Conservation (phyloP, 2,113 vertebrate species). For the Thermophis baileyi region DNA sequence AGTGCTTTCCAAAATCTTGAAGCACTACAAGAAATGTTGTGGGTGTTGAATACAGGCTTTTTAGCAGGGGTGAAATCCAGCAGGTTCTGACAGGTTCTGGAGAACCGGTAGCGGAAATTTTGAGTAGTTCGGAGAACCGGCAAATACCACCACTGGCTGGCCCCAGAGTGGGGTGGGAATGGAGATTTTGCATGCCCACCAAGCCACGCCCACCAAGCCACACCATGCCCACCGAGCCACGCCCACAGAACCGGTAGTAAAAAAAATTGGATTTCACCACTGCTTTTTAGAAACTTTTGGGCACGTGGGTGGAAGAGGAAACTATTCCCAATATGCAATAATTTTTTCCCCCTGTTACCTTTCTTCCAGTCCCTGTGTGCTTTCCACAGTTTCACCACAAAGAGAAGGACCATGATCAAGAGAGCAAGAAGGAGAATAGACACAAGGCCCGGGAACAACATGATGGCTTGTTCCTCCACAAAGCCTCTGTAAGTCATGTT, state of each 20-base stretch:
- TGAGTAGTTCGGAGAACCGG: no score
- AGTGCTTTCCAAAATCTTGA: neutral
- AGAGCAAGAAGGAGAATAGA: constrained; percentile 76
- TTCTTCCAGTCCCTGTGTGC: constrained; percentile 83
- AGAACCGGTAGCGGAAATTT: no score
- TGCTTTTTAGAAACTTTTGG: neutral
- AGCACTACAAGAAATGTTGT: neutral
- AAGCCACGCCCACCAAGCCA: no score
- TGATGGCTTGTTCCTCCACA: constrained; percentile 34
- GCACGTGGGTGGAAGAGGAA: neutral
- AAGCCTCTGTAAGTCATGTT: neutral
- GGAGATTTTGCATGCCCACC: no score
- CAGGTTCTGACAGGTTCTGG: no score
- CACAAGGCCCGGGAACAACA: constrained; percentile 78
- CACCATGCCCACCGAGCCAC: no score
- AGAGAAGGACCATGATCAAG: constrained; percentile 81
- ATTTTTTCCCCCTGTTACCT: constrained; percentile 66
- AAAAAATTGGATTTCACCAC: no score
- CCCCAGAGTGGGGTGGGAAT: no score
- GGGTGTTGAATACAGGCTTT: neutral
- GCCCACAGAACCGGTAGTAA: no score
- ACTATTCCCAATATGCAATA: neutral
- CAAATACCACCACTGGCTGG: no score
- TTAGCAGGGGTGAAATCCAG: no score
- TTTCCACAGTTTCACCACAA: constrained; percentile 79